A percentile compares a stretch with the other conserved stretches of the same genome.
These are phyloP conservation scores for Chouioia cunea DNA, from an alignment of 2,888 invertebrate genomes.

Conservation along the genomic window DNA sequence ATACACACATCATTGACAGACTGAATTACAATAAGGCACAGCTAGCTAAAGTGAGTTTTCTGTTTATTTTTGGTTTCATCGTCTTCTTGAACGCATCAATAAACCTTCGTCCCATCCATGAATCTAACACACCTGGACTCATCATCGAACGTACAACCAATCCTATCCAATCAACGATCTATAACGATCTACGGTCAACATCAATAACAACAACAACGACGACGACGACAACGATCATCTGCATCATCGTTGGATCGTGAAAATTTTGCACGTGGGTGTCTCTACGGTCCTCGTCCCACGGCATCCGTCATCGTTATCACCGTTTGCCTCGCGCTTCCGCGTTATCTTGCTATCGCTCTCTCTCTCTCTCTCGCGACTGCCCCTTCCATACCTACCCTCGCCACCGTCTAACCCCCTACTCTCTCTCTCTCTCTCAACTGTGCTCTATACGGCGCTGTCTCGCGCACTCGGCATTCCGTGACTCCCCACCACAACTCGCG, in stretches of 20 bases:
- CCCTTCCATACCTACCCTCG: constrained; percentile 44
- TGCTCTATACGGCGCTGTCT: constrained; percentile 19
- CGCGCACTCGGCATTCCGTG: constrained; percentile 20
- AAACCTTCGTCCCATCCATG: constrained; percentile 47
- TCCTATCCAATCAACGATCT: no score
- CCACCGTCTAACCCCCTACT: constrained; percentile 14
- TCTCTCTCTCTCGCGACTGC: constrained; percentile 49
- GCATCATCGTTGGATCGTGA: not conserved
- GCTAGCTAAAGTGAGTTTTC: constrained; percentile 57
- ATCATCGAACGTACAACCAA: constrained; percentile 48
- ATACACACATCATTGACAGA: not conserved
- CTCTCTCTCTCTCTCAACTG: constrained; percentile 16
- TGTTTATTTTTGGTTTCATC: constrained; percentile 48
- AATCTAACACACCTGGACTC: constrained; percentile 43
- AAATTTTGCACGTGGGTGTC: constrained; percentile 22
- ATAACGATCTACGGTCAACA: constrained; percentile 50
- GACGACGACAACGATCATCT: constrained; percentile 20
- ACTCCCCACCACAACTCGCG: constrained; percentile 38
- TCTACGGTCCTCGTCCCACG: constrained; percentile 9
- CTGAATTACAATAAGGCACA: not conserved
- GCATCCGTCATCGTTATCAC: constrained; percentile 42
- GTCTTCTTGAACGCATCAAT: constrained; percentile 48
- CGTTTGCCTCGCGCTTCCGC: constrained; percentile 52
- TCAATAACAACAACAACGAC: constrained; percentile 38
- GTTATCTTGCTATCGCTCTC: constrained; percentile 51